phyloP scores from a whole-genome alignment of 2,113 vertebrate species.

The Grus americana region DNA sequence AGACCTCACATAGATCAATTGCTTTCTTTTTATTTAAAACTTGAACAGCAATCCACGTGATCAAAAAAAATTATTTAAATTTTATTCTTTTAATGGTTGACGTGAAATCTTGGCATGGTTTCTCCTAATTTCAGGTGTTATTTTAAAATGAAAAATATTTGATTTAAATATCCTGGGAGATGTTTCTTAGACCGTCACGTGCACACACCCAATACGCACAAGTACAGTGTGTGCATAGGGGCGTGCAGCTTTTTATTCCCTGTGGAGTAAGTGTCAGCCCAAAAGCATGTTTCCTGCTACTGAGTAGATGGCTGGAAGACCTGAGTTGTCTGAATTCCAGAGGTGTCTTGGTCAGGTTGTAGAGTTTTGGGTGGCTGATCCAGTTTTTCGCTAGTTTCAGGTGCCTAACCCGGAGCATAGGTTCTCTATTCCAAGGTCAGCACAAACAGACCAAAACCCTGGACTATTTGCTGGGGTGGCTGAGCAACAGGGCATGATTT shows the following conservation, averaged over 20 bases:
- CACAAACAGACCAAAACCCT: neutral
- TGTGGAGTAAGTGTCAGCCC: neutral
- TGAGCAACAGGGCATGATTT: neutral
- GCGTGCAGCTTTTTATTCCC: neutral
- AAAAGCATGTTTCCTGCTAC: neutral
- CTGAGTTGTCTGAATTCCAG: neutral
- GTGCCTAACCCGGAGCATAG: rapidly evolving
- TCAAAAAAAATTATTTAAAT: neutral
- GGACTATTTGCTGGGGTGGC: neutral
- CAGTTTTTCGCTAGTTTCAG: neutral
- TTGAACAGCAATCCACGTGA: neutral
- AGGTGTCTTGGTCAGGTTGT: neutral
- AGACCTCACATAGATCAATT: neutral
- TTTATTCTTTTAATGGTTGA: neutral
- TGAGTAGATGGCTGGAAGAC: neutral
- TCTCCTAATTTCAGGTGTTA: neutral
- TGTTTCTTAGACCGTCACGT: rapidly evolving
- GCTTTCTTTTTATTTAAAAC: neutral
- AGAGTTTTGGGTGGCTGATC: neutral
- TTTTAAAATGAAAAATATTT: neutral
- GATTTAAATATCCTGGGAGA: neutral
- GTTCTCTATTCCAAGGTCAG: neutral
- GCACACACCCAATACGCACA: too few relatives aligned
- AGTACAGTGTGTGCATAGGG: neutral
- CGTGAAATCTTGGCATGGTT: neutral